Evolutionary conservation across 2,888 invertebrate genomes (phyloP), one percentile per base, ranked within the genome.

Genomic region (Onthophagus sagittarius): DNA sequence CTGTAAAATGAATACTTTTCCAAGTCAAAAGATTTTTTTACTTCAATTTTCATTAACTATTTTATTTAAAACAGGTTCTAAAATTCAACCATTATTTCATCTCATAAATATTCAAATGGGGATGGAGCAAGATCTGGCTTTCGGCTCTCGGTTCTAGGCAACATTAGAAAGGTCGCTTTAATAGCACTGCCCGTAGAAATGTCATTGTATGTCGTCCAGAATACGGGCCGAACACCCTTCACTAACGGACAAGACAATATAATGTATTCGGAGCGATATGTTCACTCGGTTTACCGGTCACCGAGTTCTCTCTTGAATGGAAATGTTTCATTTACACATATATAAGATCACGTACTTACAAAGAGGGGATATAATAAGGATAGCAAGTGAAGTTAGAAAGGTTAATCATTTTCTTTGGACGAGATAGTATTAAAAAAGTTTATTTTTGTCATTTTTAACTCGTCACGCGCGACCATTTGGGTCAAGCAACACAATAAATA

Each of bases 91-190:
- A 73, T 23, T 15, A 62, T 67, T 62, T 73, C 39, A 62, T 64
- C 73, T 73, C 73, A 73, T 73, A 73, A 73, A 73, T 73, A 73
- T 73, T 73, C 73, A 73, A 73, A 73, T 73, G 62, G 62, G 23
- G 63, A 31, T 39, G 62, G 63, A 70, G 39, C 71, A 9, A 53
- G 71, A 32, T 9, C 5, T 31, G 39, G 71, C 53, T 71, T 73
- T 73, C 31, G 69, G 39, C 7, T 39, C 53, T 71, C 69, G 65
- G 67, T 65, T 73, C 71, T 71, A 14, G 33, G 39, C 13, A 67
- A 73, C 65, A 65, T 67, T 53, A 65, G 71, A 33, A 69, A 67
- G 67, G 64, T 65, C 63, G 73, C 67, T 71, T 73, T 73, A 73
- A 73, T 71, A 69, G 67, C 39, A 14, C 15, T 67, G 15, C 15